phyloP scores from a whole-genome alignment of 2,113 vertebrate species.

The Lagopus leucura region DNA sequence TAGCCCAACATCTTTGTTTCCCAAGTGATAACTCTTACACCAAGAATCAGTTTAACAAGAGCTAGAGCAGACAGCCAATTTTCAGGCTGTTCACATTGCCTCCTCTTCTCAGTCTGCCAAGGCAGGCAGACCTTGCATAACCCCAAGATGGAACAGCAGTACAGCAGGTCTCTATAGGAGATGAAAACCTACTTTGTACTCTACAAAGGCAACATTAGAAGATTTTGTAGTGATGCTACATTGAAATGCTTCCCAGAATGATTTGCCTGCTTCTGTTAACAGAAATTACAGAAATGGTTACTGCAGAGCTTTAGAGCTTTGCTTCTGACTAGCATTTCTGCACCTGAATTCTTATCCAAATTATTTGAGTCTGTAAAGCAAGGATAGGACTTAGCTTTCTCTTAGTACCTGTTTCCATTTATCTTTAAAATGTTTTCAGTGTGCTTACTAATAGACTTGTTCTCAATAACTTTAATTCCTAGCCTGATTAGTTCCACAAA shows the following conservation, averaged over 20 bases:
- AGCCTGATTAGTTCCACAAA: not conserved
- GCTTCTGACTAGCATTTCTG: not conserved
- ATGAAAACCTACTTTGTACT: not conserved
- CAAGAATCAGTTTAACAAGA: constrained; percentile 16
- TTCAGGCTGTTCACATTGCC: constrained; percentile 47
- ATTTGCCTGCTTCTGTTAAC: not conserved
- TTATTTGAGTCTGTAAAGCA: not conserved
- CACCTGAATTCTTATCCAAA: not conserved
- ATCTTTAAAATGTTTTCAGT: not conserved
- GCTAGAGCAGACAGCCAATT: constrained; percentile 52
- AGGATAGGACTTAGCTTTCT: not conserved
- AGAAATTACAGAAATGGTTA: not conserved
- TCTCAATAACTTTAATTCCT: not conserved
- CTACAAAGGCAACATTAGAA: not conserved
- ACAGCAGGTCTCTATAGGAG: not conserved
- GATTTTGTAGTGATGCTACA: not conserved
- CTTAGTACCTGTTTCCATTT: not conserved
- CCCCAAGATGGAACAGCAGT: not conserved
- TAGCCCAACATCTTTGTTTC: constrained; percentile 50
- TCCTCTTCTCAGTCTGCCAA: constrained; percentile 43
- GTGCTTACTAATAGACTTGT: not conserved
- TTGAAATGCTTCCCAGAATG: not conserved
- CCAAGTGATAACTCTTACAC: constrained; percentile 12
- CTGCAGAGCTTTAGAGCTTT: not conserved
- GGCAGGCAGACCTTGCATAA: constrained; percentile 61